Evolutionary conservation across 30 jellyfish, hydroid and myxozoan genomes (phyloP).

Genomic region (Hydra vulgaris): DNA sequence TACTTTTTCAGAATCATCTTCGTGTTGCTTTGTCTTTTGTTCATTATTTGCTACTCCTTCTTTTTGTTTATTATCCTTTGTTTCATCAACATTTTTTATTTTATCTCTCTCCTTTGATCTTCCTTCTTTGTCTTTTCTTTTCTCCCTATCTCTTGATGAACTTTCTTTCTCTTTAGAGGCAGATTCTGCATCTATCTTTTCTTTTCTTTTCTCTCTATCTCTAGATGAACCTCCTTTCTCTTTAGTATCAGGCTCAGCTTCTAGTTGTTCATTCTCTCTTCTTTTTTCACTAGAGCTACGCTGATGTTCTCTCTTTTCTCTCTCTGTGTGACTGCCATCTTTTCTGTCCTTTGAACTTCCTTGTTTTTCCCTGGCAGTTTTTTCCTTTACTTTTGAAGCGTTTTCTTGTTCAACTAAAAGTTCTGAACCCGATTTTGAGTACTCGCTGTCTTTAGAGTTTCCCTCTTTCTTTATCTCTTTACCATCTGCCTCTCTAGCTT

Average conservation of each 20-base stretch:
- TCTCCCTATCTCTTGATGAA: slow-evolving; percentile 3
- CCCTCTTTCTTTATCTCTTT: slow-evolving; percentile 26
- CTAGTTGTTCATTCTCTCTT: slow-evolving; percentile 8
- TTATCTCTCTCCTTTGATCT: slow-evolving; percentile 7
- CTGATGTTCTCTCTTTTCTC: slow-evolving; percentile 25
- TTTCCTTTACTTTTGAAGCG: slow-evolving; percentile 6
- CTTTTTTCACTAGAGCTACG: slow-evolving; percentile 37
- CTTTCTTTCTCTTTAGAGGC: slow-evolving; percentile 3
- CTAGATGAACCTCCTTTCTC: slow-evolving; percentile 34
- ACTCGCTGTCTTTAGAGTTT: neutral
- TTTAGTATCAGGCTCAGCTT: slow-evolving; percentile 10
- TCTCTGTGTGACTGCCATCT: slow-evolving; percentile 10
- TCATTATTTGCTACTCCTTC: neutral
- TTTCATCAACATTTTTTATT: neutral
- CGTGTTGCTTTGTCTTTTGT: neutral
- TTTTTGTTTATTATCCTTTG: neutral
- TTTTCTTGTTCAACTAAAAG: neutral
- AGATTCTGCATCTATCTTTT: neutral
- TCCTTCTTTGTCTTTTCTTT: neutral
- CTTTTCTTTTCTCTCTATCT: slow-evolving; percentile 33
- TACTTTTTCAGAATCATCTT: slow-evolving; percentile 1
- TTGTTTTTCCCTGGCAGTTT: slow-evolving; percentile 23
- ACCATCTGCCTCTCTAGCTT: slow-evolving; percentile 3
- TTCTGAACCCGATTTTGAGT: neutral
- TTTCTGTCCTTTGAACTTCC: slow-evolving; percentile 28